A percentile compares a stretch with the other conserved stretches of the same genome.
These are phyloP conservation scores for Polypedilum pembai DNA, from an alignment of 1,140 invertebrate species.

Conservation along the genomic window DNA sequence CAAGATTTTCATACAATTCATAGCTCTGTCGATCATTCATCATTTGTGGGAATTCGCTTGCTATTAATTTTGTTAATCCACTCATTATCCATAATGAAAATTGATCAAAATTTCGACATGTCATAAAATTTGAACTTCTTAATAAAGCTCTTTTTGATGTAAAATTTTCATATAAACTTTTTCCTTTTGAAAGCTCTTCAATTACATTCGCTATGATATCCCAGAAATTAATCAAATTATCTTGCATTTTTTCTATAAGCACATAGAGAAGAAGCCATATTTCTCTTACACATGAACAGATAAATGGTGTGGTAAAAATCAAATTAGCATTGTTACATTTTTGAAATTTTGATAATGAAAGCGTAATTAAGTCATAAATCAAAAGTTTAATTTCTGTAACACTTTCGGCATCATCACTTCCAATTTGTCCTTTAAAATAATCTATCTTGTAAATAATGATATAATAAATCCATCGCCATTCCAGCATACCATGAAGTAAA, in stretches of 20 bases:
- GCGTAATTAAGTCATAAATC: constrained; percentile 25
- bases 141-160: background rate
- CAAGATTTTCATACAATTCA: constrained; percentile 31
- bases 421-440: constrained; percentile 33
- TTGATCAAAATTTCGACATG: constrained; percentile 28
- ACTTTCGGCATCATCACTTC: background rate
- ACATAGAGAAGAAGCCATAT: constrained; percentile 36
- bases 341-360: constrained; percentile 29
- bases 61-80: constrained; percentile 29
- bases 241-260: constrained; percentile 29
- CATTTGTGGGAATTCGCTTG: background rate
- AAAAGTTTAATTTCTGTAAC: background rate
- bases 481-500: constrained; percentile 39
- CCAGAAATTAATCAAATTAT: background rate
- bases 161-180: background rate
- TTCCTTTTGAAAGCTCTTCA: background rate
- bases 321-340: constrained; percentile 34
- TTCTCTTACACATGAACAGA: constrained; percentile 40
- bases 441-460: constrained; percentile 33
- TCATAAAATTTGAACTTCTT: background rate
- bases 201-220: background rate
- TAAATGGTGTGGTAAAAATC: constrained; percentile 36
- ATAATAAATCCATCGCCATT: constrained; percentile 40
- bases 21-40: constrained; percentile 30
- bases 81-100: constrained; percentile 32